Evolutionary conservation across 1,140 invertebrate genomes (phyloP).

Genomic region (Dufourea novaeangliae): DNA sequence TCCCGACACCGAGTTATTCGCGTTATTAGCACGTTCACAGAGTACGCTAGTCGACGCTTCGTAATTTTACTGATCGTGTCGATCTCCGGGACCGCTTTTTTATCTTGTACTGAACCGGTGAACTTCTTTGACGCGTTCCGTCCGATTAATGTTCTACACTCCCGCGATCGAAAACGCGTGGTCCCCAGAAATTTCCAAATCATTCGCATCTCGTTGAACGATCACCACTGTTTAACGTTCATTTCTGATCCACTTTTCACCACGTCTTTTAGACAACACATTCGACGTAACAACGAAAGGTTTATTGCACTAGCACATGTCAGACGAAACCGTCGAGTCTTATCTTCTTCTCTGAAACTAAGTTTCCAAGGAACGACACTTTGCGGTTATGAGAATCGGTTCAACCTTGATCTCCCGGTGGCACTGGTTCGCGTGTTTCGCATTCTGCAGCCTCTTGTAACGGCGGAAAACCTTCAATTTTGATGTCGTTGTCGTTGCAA

Average conservation of each 20-base stretch:
- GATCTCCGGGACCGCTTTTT: slow-evolving; percentile 41
- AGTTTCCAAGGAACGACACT: too few species aligned
- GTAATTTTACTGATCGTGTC: slow-evolving; percentile 33
- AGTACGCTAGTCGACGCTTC: slow-evolving; percentile 18
- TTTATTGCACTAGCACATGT: not conserved
- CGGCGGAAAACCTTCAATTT: not conserved
- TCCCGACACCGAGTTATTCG: slow-evolving; percentile 4
- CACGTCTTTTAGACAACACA: not conserved
- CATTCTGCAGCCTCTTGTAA: not conserved
- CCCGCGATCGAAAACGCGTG: not conserved
- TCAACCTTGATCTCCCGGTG: not conserved
- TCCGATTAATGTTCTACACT: slow-evolving; percentile 59
- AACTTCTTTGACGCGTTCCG: slow-evolving; percentile 34
- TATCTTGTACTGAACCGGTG: slow-evolving; percentile 52
- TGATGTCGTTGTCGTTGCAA: not conserved
- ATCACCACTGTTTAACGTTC: not conserved
- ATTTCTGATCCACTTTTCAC: not conserved
- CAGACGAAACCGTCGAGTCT: too few species aligned
- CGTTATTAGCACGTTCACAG: slow-evolving; percentile 29
- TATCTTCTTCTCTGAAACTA: too few species aligned
- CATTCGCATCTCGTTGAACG: not conserved
- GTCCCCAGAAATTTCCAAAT: not conserved
- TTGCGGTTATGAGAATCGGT: too few species aligned
- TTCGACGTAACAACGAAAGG: not conserved
- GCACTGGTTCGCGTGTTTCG: not conserved